Evolutionary conservation across 2,113 vertebrate species (phyloP), one percentile per base, ranked within the genome.

Genomic region (Galemys pyrenaicus): DNA sequence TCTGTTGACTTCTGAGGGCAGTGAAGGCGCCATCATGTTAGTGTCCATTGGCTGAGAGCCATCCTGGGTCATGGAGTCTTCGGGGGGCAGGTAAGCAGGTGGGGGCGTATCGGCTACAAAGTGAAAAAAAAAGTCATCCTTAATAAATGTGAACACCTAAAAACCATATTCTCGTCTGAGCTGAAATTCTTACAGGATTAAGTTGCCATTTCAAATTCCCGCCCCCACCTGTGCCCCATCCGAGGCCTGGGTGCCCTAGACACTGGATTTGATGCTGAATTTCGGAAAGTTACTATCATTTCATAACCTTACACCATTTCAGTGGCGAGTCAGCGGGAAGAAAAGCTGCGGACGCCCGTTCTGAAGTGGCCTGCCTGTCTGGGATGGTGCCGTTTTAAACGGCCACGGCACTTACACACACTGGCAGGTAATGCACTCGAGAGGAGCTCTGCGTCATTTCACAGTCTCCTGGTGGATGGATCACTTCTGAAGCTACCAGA

Each of bases 1-100:
- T 98, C 99, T 99, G 98, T 97, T 99, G 97, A 98, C 97, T 70
- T 99, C 99, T 16, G 98, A 94, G 62, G 99, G 98, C 97, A 99
- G 96, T 16, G 98, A 90, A 2, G 99, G 99, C 26, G 97, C 99
- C 98, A 99, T 98, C 97, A 99, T 99, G 95, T 99, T 99, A 88
- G 99, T 99, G 97, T 99, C 99, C 99, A 99, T 99, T 24, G 99
- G 99, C 96, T 99, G 99, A 65, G 99, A 99, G 95, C 99, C 99
- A 92, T 99, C 99, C 30, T 99, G 99, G 95, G 99, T 99, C 99
- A 99, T 99, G 94, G 98, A 99, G 98, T 99, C 99, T 98, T 99
- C 99, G 2, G 99, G 99, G 95, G 99, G 99, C 98, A 99, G 98
- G 97, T 99, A 99, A 93, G 99, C 99, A 97, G 99, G 99, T 70